A percentile compares a stretch with the other conserved stretches of the same genome.
Conservation (phyloP, 2,888 invertebrate species). For the Temnothorax ravouxi region DNA sequence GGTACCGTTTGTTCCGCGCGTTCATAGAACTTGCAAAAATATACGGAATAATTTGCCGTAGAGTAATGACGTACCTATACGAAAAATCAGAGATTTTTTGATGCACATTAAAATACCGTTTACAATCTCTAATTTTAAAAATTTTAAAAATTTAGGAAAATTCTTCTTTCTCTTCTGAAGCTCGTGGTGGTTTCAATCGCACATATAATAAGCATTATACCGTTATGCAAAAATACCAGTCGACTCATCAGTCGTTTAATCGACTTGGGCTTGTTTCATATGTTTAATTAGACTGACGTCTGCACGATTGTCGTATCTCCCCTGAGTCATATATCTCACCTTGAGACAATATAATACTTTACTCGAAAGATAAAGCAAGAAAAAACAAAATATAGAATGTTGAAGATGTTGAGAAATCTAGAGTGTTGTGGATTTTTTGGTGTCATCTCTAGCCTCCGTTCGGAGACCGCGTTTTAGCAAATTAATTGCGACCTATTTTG, state of each 20-base stretch:
- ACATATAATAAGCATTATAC: background rate
- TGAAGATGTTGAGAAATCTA: too few species aligned
- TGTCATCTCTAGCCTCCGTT: background rate
- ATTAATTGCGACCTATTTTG: slow-evolving; percentile 54
- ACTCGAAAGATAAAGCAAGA: background rate
- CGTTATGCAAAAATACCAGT: background rate
- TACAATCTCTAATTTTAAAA: background rate
- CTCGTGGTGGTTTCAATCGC: background rate
- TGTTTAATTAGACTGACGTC: background rate
- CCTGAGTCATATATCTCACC: slow-evolving; percentile 17
- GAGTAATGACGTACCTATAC: background rate
- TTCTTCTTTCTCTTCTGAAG: background rate
- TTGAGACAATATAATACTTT: background rate
- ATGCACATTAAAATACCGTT: background rate
- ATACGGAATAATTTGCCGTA: background rate
- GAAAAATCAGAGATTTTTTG: background rate
- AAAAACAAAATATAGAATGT: background rate
- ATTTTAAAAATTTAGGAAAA: background rate
- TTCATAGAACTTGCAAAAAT: background rate
- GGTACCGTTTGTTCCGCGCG: background rate
- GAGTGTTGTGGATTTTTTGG: background rate
- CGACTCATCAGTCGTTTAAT: background rate
- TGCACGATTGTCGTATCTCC: background rate
- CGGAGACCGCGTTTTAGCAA: background rate
- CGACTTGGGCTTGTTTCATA: too few species aligned